These are phyloP conservation scores for Mellilla xanthometata DNA, from an alignment of 2,888 invertebrate genomes.

Conservation along the genomic window DNA sequence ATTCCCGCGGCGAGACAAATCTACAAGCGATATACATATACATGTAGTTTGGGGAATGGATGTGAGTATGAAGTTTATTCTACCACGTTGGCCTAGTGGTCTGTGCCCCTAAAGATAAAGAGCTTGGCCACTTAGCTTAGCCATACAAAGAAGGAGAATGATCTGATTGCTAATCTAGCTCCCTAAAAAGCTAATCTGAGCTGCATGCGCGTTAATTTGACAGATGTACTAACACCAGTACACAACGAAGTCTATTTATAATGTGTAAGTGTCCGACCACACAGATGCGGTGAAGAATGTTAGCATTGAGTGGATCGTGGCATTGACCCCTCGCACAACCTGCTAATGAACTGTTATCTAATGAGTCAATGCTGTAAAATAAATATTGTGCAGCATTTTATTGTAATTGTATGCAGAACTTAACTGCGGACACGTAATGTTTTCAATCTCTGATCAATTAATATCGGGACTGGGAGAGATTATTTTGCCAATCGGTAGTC, in stretches of 20 bases:
- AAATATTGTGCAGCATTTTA: not conserved
- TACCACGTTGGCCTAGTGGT: too few relatives aligned
- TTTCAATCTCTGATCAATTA: too few relatives aligned
- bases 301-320: conserved; percentile 3
- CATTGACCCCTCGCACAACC: conserved; percentile 11
- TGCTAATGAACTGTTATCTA: conserved; percentile 12
- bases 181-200: conserved; percentile 3
- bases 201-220: conserved; percentile 19
- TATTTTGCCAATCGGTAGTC: too few relatives aligned
- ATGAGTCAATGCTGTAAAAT: not conserved
- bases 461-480: too few relatives aligned
- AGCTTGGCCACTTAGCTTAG: too few relatives aligned
- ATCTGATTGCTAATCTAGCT: not conserved
- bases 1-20: too few relatives aligned
- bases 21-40: too few relatives aligned
- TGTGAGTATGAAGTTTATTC: conserved; percentile 63
- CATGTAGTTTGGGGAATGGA: too few relatives aligned
- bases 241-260: conserved; percentile 19
- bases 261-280: conserved; percentile 14
- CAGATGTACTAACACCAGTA: conserved; percentile 13
- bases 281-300: conserved; percentile 24
- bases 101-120: too few relatives aligned
- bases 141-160: not conserved
- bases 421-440: too few relatives aligned
- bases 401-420: not conserved